Conservation (phyloP, 2,888 invertebrate species). For the Teleogryllus oceanicus region DNA sequence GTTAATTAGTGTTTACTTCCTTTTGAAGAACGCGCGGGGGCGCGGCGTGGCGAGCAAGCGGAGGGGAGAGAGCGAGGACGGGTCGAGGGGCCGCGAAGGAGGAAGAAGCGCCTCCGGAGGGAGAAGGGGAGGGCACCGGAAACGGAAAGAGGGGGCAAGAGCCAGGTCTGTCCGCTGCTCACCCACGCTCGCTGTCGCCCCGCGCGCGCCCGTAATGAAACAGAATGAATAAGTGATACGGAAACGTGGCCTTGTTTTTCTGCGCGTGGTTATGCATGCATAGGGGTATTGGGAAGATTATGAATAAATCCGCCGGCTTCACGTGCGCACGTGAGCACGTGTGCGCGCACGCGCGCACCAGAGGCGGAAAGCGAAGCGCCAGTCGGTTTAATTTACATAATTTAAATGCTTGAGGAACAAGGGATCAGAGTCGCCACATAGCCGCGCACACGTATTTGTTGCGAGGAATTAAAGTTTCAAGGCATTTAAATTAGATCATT, state of each 20-base stretch:
- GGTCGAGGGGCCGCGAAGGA: too few relatives aligned
- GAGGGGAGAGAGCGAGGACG: too few relatives aligned
- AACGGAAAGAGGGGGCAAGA: too few relatives aligned
- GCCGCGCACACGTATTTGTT: constrained; percentile 2
- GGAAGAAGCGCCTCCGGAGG: too few relatives aligned
- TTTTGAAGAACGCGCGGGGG: not conserved
- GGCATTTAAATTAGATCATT: constrained; percentile 5
- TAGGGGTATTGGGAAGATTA: constrained; percentile 18
- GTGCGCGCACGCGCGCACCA: not conserved
- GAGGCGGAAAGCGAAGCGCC: constrained; percentile 1
- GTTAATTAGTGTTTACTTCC: constrained; percentile 10
- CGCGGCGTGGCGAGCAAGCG: too few relatives aligned
- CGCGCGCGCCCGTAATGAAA: not conserved
- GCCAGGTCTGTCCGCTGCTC: not conserved
- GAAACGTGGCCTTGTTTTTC: constrained; percentile 1
- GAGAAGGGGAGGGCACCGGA: too few relatives aligned
- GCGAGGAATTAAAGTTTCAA: constrained; percentile 9
- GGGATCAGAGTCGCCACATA: constrained; percentile 18
- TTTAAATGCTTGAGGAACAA: constrained; percentile 10
- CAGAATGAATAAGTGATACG: constrained; percentile 2
- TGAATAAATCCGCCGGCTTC: constrained; percentile 18
- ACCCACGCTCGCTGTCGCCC: not conserved
- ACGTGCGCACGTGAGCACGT: constrained; percentile 1
- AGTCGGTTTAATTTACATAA: constrained; percentile 18
- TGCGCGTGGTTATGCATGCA: constrained; percentile 18